Evolutionary conservation across 2,888 invertebrate genomes (phyloP), one percentile per base, ranked within the genome.

Genomic region (Agrilus cyanescens): DNA sequence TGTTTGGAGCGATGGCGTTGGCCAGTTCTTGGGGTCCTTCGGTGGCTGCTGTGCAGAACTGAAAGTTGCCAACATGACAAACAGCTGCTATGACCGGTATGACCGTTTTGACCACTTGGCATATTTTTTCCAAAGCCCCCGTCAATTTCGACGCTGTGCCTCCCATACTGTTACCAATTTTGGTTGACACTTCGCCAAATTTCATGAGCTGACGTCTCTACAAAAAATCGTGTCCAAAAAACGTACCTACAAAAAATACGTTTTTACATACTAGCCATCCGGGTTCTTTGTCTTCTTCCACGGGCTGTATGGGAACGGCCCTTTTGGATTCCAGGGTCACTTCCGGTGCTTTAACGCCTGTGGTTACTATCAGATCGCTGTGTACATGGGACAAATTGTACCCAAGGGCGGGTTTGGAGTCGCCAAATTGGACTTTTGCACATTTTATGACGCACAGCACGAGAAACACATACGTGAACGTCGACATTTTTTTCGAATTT

Each of bases 1-100:
- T 46, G 4, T n/a, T 37, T 14, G 45, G 33, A 4, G 47, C 20
- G 12, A 48, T 40, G 10, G 45, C 47, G 10, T 38, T 32, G 4
- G 39, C 45, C 12, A 64, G 42, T 41, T 57, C 52, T 10, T 45
- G 51, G 3, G 62, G 61, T 16, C 57, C 62, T 32, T 56, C 60
- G 15, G 55, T 56, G 12, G 63, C 55, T 4, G 63, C 57, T 4
- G 61, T 52, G 47, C 66, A 66, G 51, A 66, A 66, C 45, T 61
- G 54, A 48, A 65, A 66, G 46, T 65, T 58, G 4, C 65, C 66
- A 2, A 65, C 65, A 37, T 62, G 61, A 49, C 66, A 66, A 12
- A 66, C 57, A 4, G 65, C 65, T 2, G 63, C 62, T 25, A 66
- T 43, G 5, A 66, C 55, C 3, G 66, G 66, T 34, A 66, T 58